Evolutionary conservation across 1,140 invertebrate genomes (phyloP).

Genomic region (Mamestra configurata): DNA sequence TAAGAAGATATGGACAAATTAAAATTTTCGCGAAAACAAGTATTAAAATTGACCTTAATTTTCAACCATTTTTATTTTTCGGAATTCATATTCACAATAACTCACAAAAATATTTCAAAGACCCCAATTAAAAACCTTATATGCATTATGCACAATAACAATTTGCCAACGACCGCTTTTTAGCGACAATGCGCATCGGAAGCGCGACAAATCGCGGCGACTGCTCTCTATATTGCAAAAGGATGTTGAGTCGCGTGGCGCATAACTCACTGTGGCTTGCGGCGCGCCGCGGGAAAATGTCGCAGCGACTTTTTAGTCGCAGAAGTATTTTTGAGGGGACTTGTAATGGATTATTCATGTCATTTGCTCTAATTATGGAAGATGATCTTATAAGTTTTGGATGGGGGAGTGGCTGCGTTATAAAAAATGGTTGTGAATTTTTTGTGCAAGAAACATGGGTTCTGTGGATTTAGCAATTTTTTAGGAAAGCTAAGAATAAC

Average conservation of each 20-base stretch:
- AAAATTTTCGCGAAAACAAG: too few relatives aligned
- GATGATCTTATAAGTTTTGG: conserved; percentile 25
- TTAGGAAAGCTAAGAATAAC: too few relatives aligned
- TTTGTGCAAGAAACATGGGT: not conserved
- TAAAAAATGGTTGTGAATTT: not conserved
- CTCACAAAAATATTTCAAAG: not conserved
- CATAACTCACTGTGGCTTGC: conserved; percentile 52
- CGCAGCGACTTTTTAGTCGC: conserved; percentile 37
- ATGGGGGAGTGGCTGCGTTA: not conserved
- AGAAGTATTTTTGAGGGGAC: conserved; percentile 37
- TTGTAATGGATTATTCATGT: conserved; percentile 59
- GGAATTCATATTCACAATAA: too few relatives aligned
- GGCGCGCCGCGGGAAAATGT: conserved; percentile 40
- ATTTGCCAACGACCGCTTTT: conserved; percentile 48
- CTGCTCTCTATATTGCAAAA: conserved; percentile 63
- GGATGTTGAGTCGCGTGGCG: conserved; percentile 65
- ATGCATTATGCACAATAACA: conserved; percentile 13
- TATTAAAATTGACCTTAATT: too few relatives aligned
- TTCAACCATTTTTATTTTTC: too few relatives aligned
- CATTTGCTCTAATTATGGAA: conserved; percentile 47
- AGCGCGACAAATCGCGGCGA: conserved; percentile 64
- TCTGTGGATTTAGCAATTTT: too few relatives aligned
- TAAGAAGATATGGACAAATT: too few relatives aligned
- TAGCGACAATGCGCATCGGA: conserved; percentile 51
- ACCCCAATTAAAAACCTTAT: not conserved